Conservation (phyloP, 2,797 vertebrate species). For the Pogoniulus pusillus region DNA sequence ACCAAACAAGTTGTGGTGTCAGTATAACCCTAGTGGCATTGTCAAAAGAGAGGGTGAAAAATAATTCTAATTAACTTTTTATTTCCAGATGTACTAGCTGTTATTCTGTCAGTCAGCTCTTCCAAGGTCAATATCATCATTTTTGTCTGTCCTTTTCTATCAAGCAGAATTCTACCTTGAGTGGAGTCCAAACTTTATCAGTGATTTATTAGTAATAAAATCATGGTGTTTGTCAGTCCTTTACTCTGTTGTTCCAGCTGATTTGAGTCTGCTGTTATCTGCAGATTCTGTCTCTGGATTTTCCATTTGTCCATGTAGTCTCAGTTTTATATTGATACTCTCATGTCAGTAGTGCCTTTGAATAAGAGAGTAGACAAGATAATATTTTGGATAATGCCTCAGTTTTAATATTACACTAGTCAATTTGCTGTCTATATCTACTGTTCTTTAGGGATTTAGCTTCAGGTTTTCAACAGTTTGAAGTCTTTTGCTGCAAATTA, state of each 20-base stretch:
- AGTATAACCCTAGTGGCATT: background rate
- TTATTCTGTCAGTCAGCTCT: background rate
- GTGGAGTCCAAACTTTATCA: background rate
- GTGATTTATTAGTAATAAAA: constrained; percentile 1
- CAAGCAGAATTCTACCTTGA: background rate
- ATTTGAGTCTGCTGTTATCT: background rate
- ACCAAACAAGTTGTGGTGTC: background rate
- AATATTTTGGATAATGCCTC: background rate
- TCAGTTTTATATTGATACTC: background rate
- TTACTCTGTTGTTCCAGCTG: background rate
- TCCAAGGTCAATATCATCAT: background rate
- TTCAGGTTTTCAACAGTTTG: background rate
- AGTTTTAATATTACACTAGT: background rate
- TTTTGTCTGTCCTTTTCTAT: background rate
- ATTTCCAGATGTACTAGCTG: background rate
- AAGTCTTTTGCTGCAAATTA: background rate
- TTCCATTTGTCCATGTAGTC: background rate
- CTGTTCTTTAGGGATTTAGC: background rate
- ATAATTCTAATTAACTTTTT: background rate
- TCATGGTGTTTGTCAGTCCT: background rate
- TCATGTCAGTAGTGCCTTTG: background rate
- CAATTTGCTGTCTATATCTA: background rate
- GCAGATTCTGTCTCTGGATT: background rate
- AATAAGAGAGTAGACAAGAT: background rate
- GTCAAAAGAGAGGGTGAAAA: background rate